Evolutionary conservation across 2,797 vertebrate species (phyloP), one percentile per base, ranked within the genome.

Genomic region (Eleutherodactylus coqui): DNA sequence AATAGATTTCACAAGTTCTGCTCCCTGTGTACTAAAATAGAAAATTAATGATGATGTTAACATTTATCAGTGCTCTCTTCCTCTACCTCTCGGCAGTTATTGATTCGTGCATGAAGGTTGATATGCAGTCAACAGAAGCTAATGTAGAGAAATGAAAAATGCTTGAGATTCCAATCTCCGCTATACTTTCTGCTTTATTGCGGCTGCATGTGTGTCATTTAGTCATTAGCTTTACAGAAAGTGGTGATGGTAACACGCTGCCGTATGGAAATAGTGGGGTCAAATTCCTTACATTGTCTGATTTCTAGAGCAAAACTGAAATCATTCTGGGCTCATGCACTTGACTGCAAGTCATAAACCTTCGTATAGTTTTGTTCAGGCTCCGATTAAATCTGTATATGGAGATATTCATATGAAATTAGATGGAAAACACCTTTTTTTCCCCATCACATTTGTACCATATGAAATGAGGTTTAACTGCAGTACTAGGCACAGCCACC

Each of bases 1-100:
- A 34, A 32, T 14, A 21, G 43, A 14, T n/a, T 72, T 3, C 29
- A 4, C 34, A 2, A 64, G 14, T 43, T 69, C 47, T 36, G 43
- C 43, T 49, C 34, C 41, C 70, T 75, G 53, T n/a, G 13, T 67
- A 4, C 53, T 47, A 55, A 72, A 55, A 21, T 76, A 41, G 24
- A 78, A 69, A 78, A 53, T 53, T 11, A 60, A 41, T 69, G 27
- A 32, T 77, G 58, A 84, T 29, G n/a, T 53, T 67, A 72, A 47
- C 45, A 60, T 73, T 72, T 36, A 47, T 29, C 29, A 21, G 16
- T 27, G 67, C 76, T 43, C 85, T 75, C 69, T 81, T 78, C 43
- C 43, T 60, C 77, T 70, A 81, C 79, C 85, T 81, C 47, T 58
- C 62, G 78, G 78, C 13, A 1, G n/a, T 45, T 72, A 78, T n/a